A percentile compares a stretch with the other conserved stretches of the same genome.
phyloP scores from a whole-genome alignment of 2,797 vertebrate species.

The Thamnophis elegans region DNA sequence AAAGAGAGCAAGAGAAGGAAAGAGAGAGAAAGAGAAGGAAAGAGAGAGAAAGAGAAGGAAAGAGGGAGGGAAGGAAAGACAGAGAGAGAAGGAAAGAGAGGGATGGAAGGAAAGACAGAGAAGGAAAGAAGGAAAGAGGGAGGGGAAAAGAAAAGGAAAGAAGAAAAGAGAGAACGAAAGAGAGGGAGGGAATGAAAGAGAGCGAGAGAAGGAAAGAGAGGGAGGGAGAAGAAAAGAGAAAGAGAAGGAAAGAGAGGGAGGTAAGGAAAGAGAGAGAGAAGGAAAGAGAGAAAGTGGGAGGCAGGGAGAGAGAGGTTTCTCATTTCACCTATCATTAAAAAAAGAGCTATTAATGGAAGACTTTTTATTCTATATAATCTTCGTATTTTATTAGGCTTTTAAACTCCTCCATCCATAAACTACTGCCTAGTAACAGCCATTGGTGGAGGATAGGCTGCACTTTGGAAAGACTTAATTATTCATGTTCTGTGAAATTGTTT shows the following conservation, averaged over 20 bases:
- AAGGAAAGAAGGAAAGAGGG: too few species aligned
- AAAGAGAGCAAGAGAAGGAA: accelerated
- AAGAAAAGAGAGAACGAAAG: accelerated
- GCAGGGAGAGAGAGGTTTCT: background rate
- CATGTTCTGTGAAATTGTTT: background rate
- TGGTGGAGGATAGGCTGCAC: background rate
- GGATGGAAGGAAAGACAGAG: accelerated
- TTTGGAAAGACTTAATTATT: background rate
- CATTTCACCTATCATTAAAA: background rate
- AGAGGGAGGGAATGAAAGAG: accelerated
- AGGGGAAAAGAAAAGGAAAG: accelerated
- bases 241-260: too few species aligned
- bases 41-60: too few species aligned
- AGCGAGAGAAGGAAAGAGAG: too few species aligned
- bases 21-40: too few species aligned
- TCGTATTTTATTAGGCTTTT: background rate
- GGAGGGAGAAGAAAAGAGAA: too few species aligned
- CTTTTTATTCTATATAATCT: background rate
- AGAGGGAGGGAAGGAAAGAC: background rate
- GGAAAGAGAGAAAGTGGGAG: too few species aligned
- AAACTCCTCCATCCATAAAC: background rate
- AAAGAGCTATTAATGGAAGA: background rate
- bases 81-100: too few species aligned
- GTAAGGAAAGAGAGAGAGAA: too few species aligned
- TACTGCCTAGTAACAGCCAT: background rate